Base-by-base conservation (phyloP, 2,888 invertebrate genomes). In the Papilio elwesi region DNA sequence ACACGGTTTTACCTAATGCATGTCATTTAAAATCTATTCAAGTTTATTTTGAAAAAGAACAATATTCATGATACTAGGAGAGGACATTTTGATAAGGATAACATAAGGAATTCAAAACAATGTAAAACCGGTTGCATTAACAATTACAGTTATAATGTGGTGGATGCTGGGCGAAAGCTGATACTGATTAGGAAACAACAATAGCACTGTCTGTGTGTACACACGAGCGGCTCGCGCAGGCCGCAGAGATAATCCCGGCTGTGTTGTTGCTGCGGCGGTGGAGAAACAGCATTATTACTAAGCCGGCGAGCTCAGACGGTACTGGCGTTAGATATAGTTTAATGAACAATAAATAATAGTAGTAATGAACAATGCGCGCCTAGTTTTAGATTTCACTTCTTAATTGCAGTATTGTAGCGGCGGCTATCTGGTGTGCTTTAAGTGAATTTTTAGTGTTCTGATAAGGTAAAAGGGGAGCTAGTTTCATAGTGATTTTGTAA, bases 401-500 rank as follows among this genome's bases (percentile, higher is more conserved):
- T 71, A 67, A 68, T 68, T 71, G 67, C 67, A 62, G 67, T n/a
- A 16, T 43, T 59, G 16, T 59, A 16, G 71, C 51, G n/a, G 55
- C 51, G 38, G 49, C 26, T 38, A 66, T 66, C 43, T 10, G 36
- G 6, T 66, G 65, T n/a, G 49, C 49, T 12, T 13, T 8, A 9
- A 38, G 49, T 36, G 70, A 63, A 57, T 70, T 65, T 48, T 62
- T 63, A 70, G 53, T 43, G 10, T 36, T 8, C 36, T 12, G 55
- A 55, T 55, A 55, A 36, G 12, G 55, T 5, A 5, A 36, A 26
- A 36, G 26, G 11, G 6, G 12, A 11, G 13, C n/a, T 52, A n/a
- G 12, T 52, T 15, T 26, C 26, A 55, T 55, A 55, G 26, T 26
- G 26, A 26, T 26, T 26, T 26, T 26, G 4, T 26, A 26, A 26